Conservation (phyloP, 2,888 invertebrate species). For the Tridacna crocea region DNA sequence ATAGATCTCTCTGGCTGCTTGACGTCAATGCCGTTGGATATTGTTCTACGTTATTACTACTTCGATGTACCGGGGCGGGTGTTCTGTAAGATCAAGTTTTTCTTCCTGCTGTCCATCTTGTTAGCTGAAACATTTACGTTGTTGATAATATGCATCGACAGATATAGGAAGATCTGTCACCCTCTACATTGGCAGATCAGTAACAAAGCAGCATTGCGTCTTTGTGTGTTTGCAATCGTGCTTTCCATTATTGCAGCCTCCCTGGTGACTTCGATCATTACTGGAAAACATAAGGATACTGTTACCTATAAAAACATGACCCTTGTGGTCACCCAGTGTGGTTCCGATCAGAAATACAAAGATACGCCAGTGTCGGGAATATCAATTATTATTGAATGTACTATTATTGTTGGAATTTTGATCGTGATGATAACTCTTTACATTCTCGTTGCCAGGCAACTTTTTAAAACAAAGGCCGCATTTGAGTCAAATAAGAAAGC, state of each 20-base stretch:
- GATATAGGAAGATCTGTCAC: not conserved
- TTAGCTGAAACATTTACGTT: slow-evolving; percentile 14
- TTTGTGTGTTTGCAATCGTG: not conserved
- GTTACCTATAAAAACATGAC: slow-evolving; percentile 5
- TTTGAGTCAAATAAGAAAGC: not conserved
- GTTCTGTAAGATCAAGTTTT: slow-evolving; percentile 18
- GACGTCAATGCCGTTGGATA: slow-evolving; percentile 15
- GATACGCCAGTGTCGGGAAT: slow-evolving; percentile 1
- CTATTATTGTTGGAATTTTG: not conserved
- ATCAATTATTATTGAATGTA: slow-evolving; percentile 3
- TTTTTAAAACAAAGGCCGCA: slow-evolving; percentile 2
- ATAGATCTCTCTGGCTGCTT: slow-evolving; percentile 9
- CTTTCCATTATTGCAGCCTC: not conserved
- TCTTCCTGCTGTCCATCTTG: slow-evolving; percentile 1
- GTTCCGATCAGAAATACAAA: slow-evolving; percentile 1
- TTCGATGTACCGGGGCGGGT: slow-evolving; percentile 8
- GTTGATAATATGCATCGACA: slow-evolving; percentile 1
- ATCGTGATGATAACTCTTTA: slow-evolving; percentile 12
- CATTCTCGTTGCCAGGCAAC: slow-evolving; percentile 16
- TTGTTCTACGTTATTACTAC: slow-evolving; percentile 17
- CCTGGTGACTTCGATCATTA: not conserved
- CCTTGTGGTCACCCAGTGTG: slow-evolving; percentile 4
- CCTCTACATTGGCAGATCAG: slow-evolving; percentile 17
- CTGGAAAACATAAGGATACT: slow-evolving; percentile 6
- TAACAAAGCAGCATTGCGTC: slow-evolving; percentile 11